phyloP scores from a whole-genome alignment of 2,888 invertebrate species.

The Ptilodon capucinus region DNA sequence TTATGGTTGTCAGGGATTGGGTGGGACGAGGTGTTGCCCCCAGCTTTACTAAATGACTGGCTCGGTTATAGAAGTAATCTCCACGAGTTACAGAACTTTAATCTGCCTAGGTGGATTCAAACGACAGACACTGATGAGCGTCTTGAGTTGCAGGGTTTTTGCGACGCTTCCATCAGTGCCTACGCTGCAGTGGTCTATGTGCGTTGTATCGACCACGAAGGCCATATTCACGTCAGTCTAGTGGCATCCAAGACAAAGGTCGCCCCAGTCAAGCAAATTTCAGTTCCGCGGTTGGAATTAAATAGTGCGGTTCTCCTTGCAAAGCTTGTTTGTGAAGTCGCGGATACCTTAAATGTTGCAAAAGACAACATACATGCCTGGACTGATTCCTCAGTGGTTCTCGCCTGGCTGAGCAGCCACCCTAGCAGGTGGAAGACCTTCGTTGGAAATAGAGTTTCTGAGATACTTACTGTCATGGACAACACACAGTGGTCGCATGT shows the following conservation, averaged over 20 bases:
- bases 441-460: constrained; percentile 15
- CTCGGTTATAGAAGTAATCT: neutral
- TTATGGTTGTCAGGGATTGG: too few relatives aligned
- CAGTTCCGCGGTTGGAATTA: constrained; percentile 13
- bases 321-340: constrained; percentile 8
- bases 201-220: neutral
- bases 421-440: constrained; percentile 17
- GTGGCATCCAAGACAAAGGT: constrained; percentile 12
- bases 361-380: constrained; percentile 6
- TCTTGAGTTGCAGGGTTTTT: neutral
- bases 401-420: constrained; percentile 17
- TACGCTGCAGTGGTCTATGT: neutral
- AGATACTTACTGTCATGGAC: constrained; percentile 11
- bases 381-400: constrained; percentile 15
- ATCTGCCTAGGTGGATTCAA: neutral
- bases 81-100: neutral
- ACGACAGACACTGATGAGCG: neutral
- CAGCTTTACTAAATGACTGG: neutral
- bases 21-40: neutral
- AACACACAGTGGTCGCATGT: constrained; percentile 11
- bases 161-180: neutral
- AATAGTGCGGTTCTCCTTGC: constrained; percentile 8
- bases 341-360: neutral
- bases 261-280: constrained; percentile 13
- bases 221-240: neutral